These are phyloP conservation scores for Ashinkailepas kermadecensis DNA, from an alignment of 2,888 invertebrate genomes.

Conservation along the genomic window DNA sequence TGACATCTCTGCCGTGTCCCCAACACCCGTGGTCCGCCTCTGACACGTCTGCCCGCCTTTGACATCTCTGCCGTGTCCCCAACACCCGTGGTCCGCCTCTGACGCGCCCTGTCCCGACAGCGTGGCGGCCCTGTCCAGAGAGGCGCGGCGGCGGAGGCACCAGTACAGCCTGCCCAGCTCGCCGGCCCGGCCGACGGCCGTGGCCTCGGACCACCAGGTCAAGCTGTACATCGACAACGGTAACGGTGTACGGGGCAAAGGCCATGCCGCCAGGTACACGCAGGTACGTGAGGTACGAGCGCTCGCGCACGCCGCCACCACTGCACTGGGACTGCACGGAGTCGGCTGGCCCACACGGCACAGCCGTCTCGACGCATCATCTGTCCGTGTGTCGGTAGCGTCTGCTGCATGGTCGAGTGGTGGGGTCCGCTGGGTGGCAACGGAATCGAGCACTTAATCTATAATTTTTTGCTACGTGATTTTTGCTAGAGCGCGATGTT, in stretches of 20 bases:
- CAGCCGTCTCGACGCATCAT: too few species aligned
- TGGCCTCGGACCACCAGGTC: conserved; percentile 60
- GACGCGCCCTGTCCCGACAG: background rate
- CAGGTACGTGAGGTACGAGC: conserved; percentile 6
- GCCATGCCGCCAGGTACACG: background rate
- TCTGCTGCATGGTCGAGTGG: too few species aligned
- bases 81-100: too few species aligned
- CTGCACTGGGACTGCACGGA: background rate
- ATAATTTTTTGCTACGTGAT: too few species aligned
- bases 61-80: too few species aligned
- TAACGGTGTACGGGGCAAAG: conserved; percentile 56
- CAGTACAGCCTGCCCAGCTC: conserved; percentile 36
- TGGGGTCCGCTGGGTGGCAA: too few species aligned
- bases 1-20: too few species aligned
- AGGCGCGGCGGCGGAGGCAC: background rate
- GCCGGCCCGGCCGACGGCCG: conserved; percentile 46
- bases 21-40: too few species aligned
- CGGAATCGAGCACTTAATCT: too few species aligned
- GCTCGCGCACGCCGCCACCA: background rate
- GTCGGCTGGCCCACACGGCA: background rate
- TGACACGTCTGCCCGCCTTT: too few species aligned
- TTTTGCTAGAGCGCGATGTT: too few species aligned
- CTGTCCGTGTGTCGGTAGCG: too few species aligned
- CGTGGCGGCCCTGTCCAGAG: background rate
- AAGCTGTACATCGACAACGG: conserved; percentile 87